Evolutionary conservation across 2,888 invertebrate genomes (phyloP).

Genomic region (Drosophila stalkeri): DNA sequence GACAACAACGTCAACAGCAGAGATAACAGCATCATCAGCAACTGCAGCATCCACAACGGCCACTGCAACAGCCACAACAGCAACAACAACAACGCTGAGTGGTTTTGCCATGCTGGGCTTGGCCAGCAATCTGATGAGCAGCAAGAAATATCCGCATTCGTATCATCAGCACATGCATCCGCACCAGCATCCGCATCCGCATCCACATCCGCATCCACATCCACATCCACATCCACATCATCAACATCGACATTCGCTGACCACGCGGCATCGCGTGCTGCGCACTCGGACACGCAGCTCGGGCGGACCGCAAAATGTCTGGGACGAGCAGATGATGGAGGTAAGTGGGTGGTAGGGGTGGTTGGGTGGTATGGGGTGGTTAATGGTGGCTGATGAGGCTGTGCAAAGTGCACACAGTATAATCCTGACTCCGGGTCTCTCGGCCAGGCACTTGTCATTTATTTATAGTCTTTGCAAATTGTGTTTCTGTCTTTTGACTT

Average conservation of each 20-base stretch:
- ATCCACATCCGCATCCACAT: slow-evolving; percentile 68
- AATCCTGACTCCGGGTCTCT: slow-evolving; percentile 4
- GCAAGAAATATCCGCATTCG: slow-evolving; percentile 63
- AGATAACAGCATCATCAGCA: slow-evolving; percentile 1
- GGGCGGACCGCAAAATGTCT: slow-evolving; percentile 83
- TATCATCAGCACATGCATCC: slow-evolving; percentile 60
- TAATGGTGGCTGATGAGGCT: not conserved
- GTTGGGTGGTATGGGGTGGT: not conserved
- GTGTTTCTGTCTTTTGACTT: slow-evolving; percentile 11
- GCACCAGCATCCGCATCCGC: slow-evolving; percentile 69
- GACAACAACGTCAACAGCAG: slow-evolving; percentile 10
- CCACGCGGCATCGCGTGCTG: slow-evolving; percentile 83
- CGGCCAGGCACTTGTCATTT: slow-evolving; percentile 31
- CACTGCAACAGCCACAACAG: slow-evolving; percentile 16
- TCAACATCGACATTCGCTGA: slow-evolving; percentile 78
- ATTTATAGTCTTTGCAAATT: slow-evolving; percentile 53
- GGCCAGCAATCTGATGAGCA: slow-evolving; percentile 44
- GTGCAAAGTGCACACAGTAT: not conserved
- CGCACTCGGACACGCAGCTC: slow-evolving; percentile 84
- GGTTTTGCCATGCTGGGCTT: slow-evolving; percentile 69
- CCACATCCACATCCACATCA: slow-evolving; percentile 60
- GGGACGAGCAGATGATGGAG: slow-evolving; percentile 85
- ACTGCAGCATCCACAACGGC: slow-evolving; percentile 15
- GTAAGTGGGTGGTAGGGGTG: slow-evolving; percentile 61
- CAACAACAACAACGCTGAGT: slow-evolving; percentile 48